Evolutionary conservation across 2,797 vertebrate genomes (phyloP).

Genomic region (Acropternis orthonyx): DNA sequence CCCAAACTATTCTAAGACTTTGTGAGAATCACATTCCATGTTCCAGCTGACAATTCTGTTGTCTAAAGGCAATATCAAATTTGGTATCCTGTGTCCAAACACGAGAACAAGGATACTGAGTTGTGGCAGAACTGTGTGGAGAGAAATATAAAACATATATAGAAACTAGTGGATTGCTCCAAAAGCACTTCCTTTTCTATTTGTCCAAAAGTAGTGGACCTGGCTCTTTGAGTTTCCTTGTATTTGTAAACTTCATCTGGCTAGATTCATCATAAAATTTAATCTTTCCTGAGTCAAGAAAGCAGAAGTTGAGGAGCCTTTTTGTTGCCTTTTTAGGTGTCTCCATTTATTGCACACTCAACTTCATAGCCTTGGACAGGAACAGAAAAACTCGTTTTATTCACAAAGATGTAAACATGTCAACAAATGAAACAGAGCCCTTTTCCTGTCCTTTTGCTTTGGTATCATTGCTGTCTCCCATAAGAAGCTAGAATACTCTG

Average conservation of each 20-base stretch:
- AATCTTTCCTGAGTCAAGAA: not conserved
- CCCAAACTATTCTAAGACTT: not conserved
- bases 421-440: not conserved
- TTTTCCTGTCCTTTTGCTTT: not conserved
- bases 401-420: not conserved
- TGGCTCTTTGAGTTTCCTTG: not conserved
- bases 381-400: not conserved
- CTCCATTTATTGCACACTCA: not conserved
- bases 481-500: not conserved
- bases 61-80: not conserved
- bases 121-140: not conserved
- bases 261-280: not conserved
- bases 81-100: not conserved
- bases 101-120: not conserved
- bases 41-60: not conserved
- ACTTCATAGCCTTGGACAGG: not conserved
- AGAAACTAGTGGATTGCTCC: not conserved
- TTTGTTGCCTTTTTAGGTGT: not conserved
- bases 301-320: not conserved
- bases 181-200: not conserved
- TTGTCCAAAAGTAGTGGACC: not conserved
- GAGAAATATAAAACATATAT: not conserved
- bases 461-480: not conserved
- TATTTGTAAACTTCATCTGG: not conserved
- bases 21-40: not conserved